Conservation (phyloP, 2,888 invertebrate genomes). For the Drymonia ruficornis region DNA sequence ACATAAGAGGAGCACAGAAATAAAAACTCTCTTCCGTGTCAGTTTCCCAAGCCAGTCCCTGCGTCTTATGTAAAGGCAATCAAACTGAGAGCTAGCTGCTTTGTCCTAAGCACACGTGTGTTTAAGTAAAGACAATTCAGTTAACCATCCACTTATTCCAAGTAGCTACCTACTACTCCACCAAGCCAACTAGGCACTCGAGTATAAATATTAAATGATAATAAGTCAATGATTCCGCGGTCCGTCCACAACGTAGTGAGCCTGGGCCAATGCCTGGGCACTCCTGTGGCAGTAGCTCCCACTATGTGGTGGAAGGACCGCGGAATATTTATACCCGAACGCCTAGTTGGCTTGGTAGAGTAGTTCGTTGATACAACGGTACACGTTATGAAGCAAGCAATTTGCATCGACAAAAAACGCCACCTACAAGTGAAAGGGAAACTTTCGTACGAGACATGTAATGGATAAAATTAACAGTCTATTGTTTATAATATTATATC, state of each 20-base stretch:
- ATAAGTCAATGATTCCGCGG: too few species aligned
- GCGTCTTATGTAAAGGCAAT: background rate
- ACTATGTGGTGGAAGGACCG: too few species aligned
- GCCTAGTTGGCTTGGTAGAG: too few species aligned
- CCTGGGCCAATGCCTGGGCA: too few species aligned
- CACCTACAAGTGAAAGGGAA: constrained; percentile 26
- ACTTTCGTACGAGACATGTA: constrained; percentile 20
- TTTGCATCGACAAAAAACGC: constrained; percentile 15
- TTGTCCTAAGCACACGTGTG: background rate
- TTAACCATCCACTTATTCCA: constrained; percentile 6
- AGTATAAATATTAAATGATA: too few species aligned
- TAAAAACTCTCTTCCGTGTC: background rate
- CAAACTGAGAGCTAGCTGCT: background rate
- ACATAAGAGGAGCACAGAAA: background rate
- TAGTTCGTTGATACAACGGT: constrained; percentile 21
- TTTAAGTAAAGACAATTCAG: background rate
- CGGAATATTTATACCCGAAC: too few species aligned
- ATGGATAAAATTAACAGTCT: constrained; percentile 19
- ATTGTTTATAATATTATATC: constrained; percentile 13
- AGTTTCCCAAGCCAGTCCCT: background rate
- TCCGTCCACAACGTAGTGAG: too few species aligned
- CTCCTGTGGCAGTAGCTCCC: too few species aligned
- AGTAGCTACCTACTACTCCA: too few species aligned
- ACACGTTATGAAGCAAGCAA: constrained; percentile 12
- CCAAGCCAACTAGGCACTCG: too few species aligned